Conservation (phyloP, 2,797 vertebrate species). For the Philypnodon macrostomus region DNA sequence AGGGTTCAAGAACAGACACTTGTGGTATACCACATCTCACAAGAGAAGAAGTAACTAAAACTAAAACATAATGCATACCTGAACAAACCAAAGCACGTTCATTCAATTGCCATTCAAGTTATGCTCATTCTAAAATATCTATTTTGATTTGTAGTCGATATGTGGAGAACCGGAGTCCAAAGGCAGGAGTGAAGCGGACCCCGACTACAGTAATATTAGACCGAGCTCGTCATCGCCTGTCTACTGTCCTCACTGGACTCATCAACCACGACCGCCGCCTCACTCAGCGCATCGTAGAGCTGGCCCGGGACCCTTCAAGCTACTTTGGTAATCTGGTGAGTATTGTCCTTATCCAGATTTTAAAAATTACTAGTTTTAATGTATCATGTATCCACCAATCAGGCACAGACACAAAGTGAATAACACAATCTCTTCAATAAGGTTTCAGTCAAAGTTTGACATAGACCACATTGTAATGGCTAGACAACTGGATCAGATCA, state of each 20-base stretch:
- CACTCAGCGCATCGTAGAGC: conserved; percentile 88
- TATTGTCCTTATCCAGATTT: no score
- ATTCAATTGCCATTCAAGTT: no score
- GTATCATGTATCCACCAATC: no score
- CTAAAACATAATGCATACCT: not conserved
- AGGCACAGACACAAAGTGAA: no score
- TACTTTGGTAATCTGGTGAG: conserved; percentile 90
- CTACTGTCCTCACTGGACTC: conserved; percentile 85
- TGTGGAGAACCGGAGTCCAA: conserved; percentile 42
- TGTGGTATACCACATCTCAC: conserved; percentile 12
- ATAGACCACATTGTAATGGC: no score
- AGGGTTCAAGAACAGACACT: not conserved
- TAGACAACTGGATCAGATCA: no score
- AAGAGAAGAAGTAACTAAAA: not conserved
- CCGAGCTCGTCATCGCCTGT: conserved; percentile 86
- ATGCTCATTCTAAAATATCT: not conserved
- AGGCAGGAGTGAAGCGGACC: conserved; percentile 71
- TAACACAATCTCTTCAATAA: no score
- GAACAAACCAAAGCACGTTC: not conserved
- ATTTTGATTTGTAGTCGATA: conserved; percentile 22
- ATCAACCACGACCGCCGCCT: conserved; percentile 88
- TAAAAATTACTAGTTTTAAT: no score
- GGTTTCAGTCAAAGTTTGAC: no score
- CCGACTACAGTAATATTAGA: conserved; percentile 83
- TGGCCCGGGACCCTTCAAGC: conserved; percentile 86